phyloP scores from a whole-genome alignment of 2,113 vertebrate genomes.

The Bufo bufo region DNA sequence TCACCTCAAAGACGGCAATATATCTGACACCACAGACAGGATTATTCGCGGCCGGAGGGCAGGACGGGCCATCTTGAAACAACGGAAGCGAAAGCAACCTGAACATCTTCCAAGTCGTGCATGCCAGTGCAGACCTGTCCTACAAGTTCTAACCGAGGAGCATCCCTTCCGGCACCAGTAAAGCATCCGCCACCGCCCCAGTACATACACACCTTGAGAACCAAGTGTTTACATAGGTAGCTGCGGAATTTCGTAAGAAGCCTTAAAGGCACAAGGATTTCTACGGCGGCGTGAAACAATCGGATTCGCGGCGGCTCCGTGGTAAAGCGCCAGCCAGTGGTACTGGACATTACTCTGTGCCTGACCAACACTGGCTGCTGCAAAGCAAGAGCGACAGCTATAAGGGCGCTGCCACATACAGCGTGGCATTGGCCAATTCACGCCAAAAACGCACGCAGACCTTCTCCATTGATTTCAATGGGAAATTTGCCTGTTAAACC shows the following conservation, averaged over 20 bases:
- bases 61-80: not conserved
- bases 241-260: not conserved
- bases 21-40: not conserved
- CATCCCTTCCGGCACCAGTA: constrained; percentile 1
- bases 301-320: not conserved
- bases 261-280: not conserved
- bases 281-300: not conserved
- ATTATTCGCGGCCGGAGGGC: not conserved
- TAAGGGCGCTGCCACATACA: too few relatives aligned
- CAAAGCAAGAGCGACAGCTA: too few relatives aligned
- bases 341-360: too few relatives aligned
- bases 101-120: not conserved
- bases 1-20: not conserved
- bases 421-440: too few relatives aligned
- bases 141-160: not conserved
- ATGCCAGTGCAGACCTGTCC: not conserved
- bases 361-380: too few relatives aligned
- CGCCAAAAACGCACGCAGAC: too few relatives aligned
- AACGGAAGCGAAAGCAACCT: not conserved
- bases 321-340: too few relatives aligned
- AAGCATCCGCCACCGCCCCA: not conserved
- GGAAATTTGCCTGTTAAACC: too few relatives aligned
- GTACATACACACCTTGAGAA: not conserved
- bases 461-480: too few relatives aligned
- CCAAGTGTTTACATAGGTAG: not conserved